Base-by-base conservation (phyloP, 2,888 invertebrate genomes). In the Epicampocera succincta region DNA sequence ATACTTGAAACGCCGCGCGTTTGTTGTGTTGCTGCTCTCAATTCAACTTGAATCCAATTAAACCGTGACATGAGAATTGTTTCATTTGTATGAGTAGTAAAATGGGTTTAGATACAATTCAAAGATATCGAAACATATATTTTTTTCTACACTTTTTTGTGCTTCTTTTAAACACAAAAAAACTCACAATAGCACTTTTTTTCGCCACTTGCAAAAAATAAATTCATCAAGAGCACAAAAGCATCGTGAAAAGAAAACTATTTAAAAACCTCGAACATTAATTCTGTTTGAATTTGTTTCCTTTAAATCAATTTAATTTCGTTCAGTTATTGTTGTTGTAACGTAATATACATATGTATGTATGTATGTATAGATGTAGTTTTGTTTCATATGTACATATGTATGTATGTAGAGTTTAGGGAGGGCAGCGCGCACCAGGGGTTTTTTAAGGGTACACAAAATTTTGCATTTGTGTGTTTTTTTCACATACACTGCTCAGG, bases 61-160 rank as follows among this genome's bases (percentile, higher is more conserved):
- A 86, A 87, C 85, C 73, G 80, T 86, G 87, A 87, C 86, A 87
- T 87, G 85, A 86, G 83, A 83, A 82, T 78, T 82, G 74, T 78
- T 82, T 82, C 74, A 82, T 82, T 82, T 82, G 78, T 78, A 74
- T 77, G 80, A 73, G 82, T 71, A 82, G 82, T 75, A 82, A 88
- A 88, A 87, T 88, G 86, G 88, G 88, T 87, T 88, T 88, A 87
- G 87, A 88, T 87, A 88, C 85, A 88, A 88, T 88, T 88, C 85
- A 84, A 84, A 86, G 86, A 87, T 87, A 86, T 84, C 84, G 85
- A 85, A 85, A 85, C 85, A 87, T 86, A 83, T 86, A 85, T 56
- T 84, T 81, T 84, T 79, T 48, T 50, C 60, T 69, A 13, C 60
- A 60, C 58, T 61, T 56, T 48, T 58, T 15, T 15, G 52, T 50